A percentile compares a stretch with the other conserved stretches of the same genome.
phyloP scores from a whole-genome alignment of 2,888 invertebrate species.

The Venusia cambrica region DNA sequence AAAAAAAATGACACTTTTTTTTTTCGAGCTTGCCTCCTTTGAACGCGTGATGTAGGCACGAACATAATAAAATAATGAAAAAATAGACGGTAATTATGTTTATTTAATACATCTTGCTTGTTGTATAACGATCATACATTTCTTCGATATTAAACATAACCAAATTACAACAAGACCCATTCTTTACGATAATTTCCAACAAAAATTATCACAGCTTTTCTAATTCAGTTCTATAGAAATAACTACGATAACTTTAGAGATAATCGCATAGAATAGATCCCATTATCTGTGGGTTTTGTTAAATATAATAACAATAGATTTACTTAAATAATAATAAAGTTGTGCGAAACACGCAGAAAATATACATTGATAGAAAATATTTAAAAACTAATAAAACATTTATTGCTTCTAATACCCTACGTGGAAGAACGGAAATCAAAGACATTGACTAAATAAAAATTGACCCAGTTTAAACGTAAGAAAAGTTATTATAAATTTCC shows the following conservation, averaged over 20 bases:
- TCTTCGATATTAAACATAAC: conserved; percentile 27
- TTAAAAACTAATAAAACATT: conserved; percentile 50
- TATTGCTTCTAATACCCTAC: conserved; percentile 65
- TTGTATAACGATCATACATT: conserved; percentile 39
- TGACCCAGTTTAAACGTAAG: too few species aligned
- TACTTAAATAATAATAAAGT: conserved; percentile 35
- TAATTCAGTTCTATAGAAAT: too few species aligned
- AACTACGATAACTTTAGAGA: too few species aligned
- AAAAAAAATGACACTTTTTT: too few species aligned
- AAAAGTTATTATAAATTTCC: too few species aligned
- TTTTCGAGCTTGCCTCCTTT: too few species aligned
- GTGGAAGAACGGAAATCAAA: conserved; percentile 17
- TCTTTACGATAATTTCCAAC: too few species aligned
- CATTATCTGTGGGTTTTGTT: too few species aligned
- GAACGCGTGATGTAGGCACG: background rate
- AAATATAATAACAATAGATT: conserved; percentile 21
- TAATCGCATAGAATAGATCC: too few species aligned
- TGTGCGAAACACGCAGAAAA: conserved; percentile 56
- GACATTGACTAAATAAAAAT: conserved; percentile 2
- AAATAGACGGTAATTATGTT: conserved; percentile 43
- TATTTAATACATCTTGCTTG: conserved; percentile 53
- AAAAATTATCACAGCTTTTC: too few species aligned
- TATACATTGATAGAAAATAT: conserved; percentile 44
- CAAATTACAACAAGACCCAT: conserved; percentile 16
- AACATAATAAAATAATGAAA: conserved; percentile 20